Percentiles rank a stretch among this genome's conserved stretches.
Conservation (phyloP, 2,113 vertebrate species). For the Corapipo altera region DNA sequence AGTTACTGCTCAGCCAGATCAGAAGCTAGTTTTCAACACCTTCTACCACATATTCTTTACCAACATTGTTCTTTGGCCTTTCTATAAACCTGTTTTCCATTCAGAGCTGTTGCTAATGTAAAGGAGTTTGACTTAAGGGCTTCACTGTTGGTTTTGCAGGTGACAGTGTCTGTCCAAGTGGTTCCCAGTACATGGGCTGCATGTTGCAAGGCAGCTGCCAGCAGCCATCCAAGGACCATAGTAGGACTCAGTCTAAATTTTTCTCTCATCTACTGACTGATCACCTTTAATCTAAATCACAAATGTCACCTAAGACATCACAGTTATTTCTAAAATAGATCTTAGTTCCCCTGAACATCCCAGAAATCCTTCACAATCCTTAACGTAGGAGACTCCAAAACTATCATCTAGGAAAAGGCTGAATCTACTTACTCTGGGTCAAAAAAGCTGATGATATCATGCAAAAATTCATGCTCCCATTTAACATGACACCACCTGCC, state of each 20-base stretch:
- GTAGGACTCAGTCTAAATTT: neutral
- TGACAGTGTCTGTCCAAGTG: neutral
- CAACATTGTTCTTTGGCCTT: neutral
- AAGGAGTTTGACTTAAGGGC: neutral
- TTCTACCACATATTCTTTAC: neutral
- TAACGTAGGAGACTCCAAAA: neutral
- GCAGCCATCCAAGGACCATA: neutral
- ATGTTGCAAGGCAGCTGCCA: neutral
- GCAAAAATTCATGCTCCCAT: neutral
- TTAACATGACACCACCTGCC: neutral
- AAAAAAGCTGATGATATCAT: neutral
- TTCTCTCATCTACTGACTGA: neutral
- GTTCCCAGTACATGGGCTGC: neutral
- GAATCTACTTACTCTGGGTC: neutral
- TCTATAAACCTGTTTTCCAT: neutral
- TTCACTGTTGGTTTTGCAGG: neutral
- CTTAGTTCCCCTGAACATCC: neutral
- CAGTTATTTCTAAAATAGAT: neutral
- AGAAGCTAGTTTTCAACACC: neutral
- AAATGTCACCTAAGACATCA: neutral
- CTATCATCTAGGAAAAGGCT: neutral
- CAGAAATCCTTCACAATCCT: neutral
- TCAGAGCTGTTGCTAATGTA: neutral
- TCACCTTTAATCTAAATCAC: neutral
- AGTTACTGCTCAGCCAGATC: neutral